Conservation (phyloP, 2,888 invertebrate species). For the Dinocampus coccinellae region DNA sequence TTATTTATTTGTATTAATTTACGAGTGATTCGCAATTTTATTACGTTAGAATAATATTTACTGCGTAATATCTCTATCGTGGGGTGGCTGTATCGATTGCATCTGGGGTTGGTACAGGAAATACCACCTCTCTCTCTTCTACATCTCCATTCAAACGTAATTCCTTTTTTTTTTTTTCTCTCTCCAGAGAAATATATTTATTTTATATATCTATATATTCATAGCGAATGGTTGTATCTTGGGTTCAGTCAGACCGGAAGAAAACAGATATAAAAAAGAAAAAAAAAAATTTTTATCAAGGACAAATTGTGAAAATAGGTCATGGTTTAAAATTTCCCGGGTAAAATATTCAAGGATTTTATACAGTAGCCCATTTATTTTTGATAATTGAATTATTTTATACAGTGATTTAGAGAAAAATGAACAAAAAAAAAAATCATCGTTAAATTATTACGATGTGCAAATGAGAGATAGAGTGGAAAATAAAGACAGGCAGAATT, state of each 20-base stretch:
- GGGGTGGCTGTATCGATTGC: constrained; percentile 56
- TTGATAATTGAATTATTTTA: neutral
- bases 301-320: neutral
- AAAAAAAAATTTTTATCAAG: neutral
- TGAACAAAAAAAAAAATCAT: too few species aligned
- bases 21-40: too few species aligned
- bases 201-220: too few species aligned
- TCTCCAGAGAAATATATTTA: too few species aligned
- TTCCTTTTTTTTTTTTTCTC: too few species aligned
- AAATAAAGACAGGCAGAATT: neutral
- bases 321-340: neutral
- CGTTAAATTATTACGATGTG: neutral
- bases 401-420: too few species aligned
- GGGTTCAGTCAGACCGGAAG: too few species aligned
- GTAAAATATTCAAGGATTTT: neutral
- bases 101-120: constrained; percentile 49
- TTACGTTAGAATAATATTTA: constrained; percentile 15
- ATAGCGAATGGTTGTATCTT: too few species aligned
- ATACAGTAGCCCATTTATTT: neutral
- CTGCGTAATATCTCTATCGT: constrained; percentile 46
- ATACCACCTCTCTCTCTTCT: constrained; percentile 15
- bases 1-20: too few species aligned
- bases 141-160: neutral
- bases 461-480: neutral
- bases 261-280: neutral